A percentile compares a stretch with the other conserved stretches of the same genome.
phyloP scores from a whole-genome alignment of 2,888 invertebrate species.

The Resseliella maxima region DNA sequence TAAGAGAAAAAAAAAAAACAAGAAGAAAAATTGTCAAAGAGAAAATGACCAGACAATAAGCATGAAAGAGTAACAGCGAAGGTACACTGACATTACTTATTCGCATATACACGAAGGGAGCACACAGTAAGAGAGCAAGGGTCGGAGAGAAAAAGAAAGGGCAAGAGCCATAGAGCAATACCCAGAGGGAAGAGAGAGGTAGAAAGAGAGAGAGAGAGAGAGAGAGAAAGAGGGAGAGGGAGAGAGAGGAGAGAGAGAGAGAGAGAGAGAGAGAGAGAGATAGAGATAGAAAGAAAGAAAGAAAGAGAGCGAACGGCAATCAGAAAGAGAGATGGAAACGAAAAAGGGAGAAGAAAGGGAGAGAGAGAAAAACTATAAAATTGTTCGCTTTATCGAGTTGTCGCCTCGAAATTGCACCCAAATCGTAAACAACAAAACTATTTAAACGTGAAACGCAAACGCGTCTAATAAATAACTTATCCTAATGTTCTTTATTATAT shows the following conservation, averaged over 20 bases:
- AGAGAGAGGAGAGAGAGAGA: not conserved
- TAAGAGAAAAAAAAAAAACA: no score
- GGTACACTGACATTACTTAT: not conserved
- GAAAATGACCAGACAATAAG: constrained; percentile 2
- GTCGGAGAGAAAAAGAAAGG: no score
- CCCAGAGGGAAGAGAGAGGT: not conserved
- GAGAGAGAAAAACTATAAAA: not conserved
- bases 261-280: not conserved
- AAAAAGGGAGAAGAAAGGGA: not conserved
- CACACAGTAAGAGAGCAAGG: not conserved
- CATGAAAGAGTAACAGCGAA: not conserved
- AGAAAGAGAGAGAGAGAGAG: not conserved
- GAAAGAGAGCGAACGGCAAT: not conserved
- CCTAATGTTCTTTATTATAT: constrained; percentile 19
- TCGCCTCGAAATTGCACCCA: constrained; percentile 45
- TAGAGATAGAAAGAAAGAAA: not conserved
- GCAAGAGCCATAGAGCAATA: no score
- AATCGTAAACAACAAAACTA: constrained; percentile 17
- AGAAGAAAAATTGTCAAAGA: not conserved
- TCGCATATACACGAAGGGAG: not conserved
- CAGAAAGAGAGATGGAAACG: not conserved
- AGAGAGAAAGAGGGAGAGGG: not conserved
- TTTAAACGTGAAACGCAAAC: constrained; percentile 12
- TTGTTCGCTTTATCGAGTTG: constrained; percentile 8
- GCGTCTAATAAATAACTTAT: not conserved